Base-by-base conservation (phyloP, 2,797 vertebrate species). In the Scomberomorus guttatus region DNA sequence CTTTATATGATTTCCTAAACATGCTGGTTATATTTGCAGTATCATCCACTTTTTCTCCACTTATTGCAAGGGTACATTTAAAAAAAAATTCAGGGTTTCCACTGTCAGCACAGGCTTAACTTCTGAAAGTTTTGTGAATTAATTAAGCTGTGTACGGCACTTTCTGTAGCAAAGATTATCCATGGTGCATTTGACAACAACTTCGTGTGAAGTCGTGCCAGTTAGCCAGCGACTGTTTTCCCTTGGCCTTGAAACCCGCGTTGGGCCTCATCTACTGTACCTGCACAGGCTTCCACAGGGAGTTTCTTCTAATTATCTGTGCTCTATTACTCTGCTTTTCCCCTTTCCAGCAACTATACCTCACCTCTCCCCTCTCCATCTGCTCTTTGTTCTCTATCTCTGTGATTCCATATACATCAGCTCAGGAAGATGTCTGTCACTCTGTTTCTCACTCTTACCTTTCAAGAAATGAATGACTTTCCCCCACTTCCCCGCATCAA, bases 401-500 rank as follows among this genome's bases (percentile, higher is more conserved):
- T 34, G 42, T 8, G 55, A 57, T 20, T 74, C 54, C 27, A 22
- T 44, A 32, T 57, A 54, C 57, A 69, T 80, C 59, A n/a, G 61
- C 72, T 79, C 6, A 2, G 60, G 59, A 71, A 77, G 32, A 60
- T 15, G 59, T 60, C 61, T 78, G 51, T 57, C 32, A 9, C 48
- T 18, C 46, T 54, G 22, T 42, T 72, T 63, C 22, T 37, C 13
- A n/a, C 64, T 14, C 89, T 84, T 96, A 99, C 98, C 98, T 98
- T 97, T 98, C 67, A 99, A 89, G 90, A 97, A 98, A 91, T 89
- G 91, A 75, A 99, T 96, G 77, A 99, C 96, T 93, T 98, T 99
- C 25, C 98, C 98, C 98, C 98, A 99, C 92, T 99, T 99, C 56
- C 98, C 97, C 0, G 97, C 96, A 78, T 99, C 98, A 58, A 99